phyloP scores from a whole-genome alignment of 2,888 invertebrate genomes.

The Pyrgus malvae region DNA sequence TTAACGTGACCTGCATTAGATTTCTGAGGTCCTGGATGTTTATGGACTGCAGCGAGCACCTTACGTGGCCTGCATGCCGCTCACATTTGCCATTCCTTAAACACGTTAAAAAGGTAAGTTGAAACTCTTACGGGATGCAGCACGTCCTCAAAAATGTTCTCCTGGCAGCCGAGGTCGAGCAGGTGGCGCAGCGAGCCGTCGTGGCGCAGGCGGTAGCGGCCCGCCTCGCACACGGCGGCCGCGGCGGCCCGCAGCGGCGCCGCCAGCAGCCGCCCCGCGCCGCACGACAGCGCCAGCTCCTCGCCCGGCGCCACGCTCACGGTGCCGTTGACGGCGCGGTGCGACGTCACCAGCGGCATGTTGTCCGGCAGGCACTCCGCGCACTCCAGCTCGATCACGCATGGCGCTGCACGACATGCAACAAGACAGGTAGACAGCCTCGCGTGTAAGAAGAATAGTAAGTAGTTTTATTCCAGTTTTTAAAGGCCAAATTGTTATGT shows the following conservation, averaged over 20 bases:
- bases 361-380: constrained; percentile 70
- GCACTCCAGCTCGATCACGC: constrained; percentile 66
- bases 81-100: too few species aligned
- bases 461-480: too few species aligned
- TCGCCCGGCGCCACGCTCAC: constrained; percentile 50
- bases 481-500: too few species aligned
- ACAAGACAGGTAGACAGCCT: too few species aligned
- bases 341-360: constrained; percentile 69
- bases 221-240: constrained; percentile 53
- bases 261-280: constrained; percentile 56
- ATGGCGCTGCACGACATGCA: constrained; percentile 49
- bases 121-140: constrained; percentile 53
- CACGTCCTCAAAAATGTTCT: constrained; percentile 68
- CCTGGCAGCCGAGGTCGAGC: constrained; percentile 72
- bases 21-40: too few species aligned
- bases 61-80: too few species aligned
- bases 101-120: too few species aligned
- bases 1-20: too few species aligned
- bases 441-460: too few species aligned
- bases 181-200: constrained; percentile 51
- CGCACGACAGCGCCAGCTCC: constrained; percentile 58
- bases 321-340: constrained; percentile 45
- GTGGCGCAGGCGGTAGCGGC: constrained; percentile 50
- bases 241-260: constrained; percentile 53
- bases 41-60: too few species aligned